Conservation (phyloP, 2,797 vertebrate genomes). For the Clarias platycephalus region DNA sequence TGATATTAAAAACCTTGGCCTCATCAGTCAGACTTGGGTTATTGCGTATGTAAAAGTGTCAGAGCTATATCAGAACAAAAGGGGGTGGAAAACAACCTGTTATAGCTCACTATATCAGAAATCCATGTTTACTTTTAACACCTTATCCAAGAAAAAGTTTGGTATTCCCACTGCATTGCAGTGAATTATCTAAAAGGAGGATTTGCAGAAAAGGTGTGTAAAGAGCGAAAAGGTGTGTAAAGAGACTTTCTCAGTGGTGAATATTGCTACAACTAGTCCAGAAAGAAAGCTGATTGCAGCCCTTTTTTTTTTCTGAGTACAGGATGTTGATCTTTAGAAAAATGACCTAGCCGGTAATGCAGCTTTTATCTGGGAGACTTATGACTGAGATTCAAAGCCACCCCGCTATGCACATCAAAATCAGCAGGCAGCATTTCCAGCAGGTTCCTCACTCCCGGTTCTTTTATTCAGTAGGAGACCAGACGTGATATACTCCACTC, state of each 20-base stretch:
- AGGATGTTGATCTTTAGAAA: conserved; percentile 58
- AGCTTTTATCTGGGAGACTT: conserved; percentile 57
- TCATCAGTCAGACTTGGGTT: conserved; percentile 22
- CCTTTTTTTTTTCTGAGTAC: conserved; percentile 53
- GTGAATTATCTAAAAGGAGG: conserved; percentile 1
- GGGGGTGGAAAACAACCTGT: background rate
- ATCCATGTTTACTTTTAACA: background rate
- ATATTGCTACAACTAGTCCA: conserved; percentile 23
- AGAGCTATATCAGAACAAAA: conserved; percentile 9
- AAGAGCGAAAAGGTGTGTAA: conserved; percentile 8
- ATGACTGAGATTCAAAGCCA: conserved; percentile 52
- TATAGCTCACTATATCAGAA: background rate
- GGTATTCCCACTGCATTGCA: background rate
- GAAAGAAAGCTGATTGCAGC: conserved; percentile 44
- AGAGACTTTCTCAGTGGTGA: conserved; percentile 29
- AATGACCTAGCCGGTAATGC: conserved; percentile 53
- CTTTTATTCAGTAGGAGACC: conserved; percentile 51
- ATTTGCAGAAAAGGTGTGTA: background rate
- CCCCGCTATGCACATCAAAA: conserved; percentile 52
- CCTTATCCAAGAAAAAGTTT: background rate
- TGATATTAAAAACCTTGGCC: conserved; percentile 21
- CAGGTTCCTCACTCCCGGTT: conserved; percentile 40
- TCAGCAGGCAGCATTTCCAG: conserved; percentile 47
- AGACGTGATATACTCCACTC: conserved; percentile 40
- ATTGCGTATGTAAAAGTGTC: conserved; percentile 4